A percentile compares a stretch with the other conserved stretches of the same genome.
Conservation (phyloP, 35 echinoderm and acorn worm genomes). For the Apostichopus parvimensis region DNA sequence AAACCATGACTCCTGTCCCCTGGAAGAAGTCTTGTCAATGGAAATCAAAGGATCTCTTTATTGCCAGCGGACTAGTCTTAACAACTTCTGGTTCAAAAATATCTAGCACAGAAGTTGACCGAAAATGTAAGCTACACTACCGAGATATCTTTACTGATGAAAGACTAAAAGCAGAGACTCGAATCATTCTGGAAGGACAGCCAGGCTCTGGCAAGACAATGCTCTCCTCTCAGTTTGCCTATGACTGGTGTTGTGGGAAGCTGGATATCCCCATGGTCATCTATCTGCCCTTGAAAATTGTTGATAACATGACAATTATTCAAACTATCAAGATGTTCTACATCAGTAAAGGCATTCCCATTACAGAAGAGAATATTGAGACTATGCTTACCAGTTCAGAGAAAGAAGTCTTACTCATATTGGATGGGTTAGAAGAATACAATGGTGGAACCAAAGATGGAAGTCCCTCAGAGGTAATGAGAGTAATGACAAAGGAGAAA, state of each 20-base stretch:
- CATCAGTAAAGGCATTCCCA: not conserved
- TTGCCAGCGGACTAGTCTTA: not conserved
- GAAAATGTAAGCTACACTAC: not conserved
- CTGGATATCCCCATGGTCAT: not conserved
- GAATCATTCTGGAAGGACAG: conserved; percentile 17
- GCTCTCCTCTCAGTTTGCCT: not conserved
- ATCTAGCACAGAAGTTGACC: not conserved
- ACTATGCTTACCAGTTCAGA: not conserved
- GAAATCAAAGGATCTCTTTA: conserved; percentile 24
- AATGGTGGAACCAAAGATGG: not conserved
- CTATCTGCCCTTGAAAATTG: not conserved
- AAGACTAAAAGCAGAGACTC: not conserved
- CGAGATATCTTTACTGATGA: not conserved
- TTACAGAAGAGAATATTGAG: not conserved
- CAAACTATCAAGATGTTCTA: conserved; percentile 8
- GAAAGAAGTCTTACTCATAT: not conserved
- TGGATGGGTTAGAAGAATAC: conserved; percentile 26
- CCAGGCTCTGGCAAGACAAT: conserved; percentile 13
- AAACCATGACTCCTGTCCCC: conserved; percentile 18
- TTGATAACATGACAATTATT: conserved; percentile 10
- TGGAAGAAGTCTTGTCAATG: conserved; percentile 24
- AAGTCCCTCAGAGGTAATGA: not conserved
- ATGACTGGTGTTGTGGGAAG: conserved; percentile 4
- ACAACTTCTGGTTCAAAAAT: not conserved
- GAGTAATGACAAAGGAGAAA: conserved; percentile 7